Evolutionary conservation across 2,888 invertebrate genomes (phyloP).

Genomic region (Drosophila sordidula): DNA sequence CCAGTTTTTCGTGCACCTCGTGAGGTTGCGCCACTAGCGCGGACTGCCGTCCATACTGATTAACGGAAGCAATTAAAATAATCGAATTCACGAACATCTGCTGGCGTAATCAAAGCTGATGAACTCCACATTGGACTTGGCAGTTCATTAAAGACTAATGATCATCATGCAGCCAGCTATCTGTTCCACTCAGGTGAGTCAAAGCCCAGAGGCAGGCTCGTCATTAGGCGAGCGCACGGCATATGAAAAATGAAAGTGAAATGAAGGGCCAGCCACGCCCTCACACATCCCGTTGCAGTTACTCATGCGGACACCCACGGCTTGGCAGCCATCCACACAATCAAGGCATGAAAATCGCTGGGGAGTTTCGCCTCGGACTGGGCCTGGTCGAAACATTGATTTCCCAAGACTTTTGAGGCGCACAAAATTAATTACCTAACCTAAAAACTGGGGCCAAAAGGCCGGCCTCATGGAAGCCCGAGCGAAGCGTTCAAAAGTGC

Average conservation of each 20-base stretch:
- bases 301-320: constrained; percentile 28
- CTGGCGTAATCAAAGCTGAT: not conserved
- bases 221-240: constrained; percentile 63
- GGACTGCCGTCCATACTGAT: not conserved
- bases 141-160: constrained; percentile 68
- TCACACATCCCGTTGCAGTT: constrained; percentile 18
- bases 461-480: constrained; percentile 54
- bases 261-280: constrained; percentile 26
- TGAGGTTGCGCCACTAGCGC: too few relatives aligned
- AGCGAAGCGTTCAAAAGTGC: constrained; percentile 54
- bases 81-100: not conserved
- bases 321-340: constrained; percentile 57
- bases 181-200: constrained; percentile 32
- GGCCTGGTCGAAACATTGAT: constrained; percentile 66
- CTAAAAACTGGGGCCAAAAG: constrained; percentile 63
- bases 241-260: constrained; percentile 72
- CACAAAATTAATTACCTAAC: constrained; percentile 79
- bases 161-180: constrained; percentile 44
- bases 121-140: constrained; percentile 5
- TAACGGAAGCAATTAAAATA: constrained; percentile 9
- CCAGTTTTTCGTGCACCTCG: too few relatives aligned
- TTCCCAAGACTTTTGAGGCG: constrained; percentile 77
- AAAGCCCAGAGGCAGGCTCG: constrained; percentile 51
- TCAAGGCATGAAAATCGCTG: constrained; percentile 55
- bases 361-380: constrained; percentile 49